These are phyloP conservation scores for Saimiri boliviensis DNA, from an alignment of 2,113 vertebrate species.

Conservation along the genomic window DNA sequence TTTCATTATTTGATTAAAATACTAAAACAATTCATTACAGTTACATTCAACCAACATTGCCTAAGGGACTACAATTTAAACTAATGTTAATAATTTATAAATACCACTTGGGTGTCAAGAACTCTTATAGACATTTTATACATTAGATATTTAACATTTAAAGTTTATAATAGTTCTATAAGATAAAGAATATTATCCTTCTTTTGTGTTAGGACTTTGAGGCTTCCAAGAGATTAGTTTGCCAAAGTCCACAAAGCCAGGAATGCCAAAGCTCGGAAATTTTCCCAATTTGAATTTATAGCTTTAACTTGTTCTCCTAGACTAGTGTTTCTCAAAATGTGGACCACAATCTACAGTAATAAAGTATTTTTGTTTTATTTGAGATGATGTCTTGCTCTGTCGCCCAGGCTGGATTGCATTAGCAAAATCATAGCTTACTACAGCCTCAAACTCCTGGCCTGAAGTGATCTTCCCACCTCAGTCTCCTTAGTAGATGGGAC, in stretches of 20 bases:
- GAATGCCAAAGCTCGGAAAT: neutral
- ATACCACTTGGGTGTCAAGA: neutral
- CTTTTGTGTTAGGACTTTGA: neutral
- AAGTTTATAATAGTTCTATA: neutral
- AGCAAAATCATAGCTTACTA: no score
- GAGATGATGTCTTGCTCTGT: no score
- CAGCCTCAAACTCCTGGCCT: no score
- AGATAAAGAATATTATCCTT: neutral
- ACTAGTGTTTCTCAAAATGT: neutral
- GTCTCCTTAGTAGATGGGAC: no score
- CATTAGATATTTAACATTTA: constrained; percentile 30
- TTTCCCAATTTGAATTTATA: neutral
- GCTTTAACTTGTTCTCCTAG: neutral
- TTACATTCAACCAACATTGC: neutral
- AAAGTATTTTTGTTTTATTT: neutral
- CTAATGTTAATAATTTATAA: constrained; percentile 15
- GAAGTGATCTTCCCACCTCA: no score
- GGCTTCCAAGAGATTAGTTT: neutral
- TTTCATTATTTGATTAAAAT: constrained; percentile 27
- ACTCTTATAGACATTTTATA: neutral
- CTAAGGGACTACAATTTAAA: neutral
- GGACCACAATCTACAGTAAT: neutral
- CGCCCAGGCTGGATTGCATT: no score
- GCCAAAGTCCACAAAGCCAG: neutral
- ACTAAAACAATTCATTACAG: neutral